phyloP scores from a whole-genome alignment of 1,140 invertebrate species.

The Euura lappo region DNA sequence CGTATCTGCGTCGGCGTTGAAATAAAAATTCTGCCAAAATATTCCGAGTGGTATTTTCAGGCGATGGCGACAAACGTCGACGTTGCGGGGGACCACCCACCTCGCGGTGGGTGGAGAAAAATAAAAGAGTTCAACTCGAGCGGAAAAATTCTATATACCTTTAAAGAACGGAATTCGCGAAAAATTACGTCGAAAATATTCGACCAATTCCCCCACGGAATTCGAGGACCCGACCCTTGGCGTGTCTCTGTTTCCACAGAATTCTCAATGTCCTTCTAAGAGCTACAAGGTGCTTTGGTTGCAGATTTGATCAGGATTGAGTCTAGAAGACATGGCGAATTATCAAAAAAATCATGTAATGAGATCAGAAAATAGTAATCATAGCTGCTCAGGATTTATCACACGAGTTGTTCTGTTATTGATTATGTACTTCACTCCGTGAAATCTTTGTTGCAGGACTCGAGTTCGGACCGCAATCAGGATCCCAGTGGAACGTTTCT shows the following conservation, averaged over 20 bases:
- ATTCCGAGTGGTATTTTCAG: background rate
- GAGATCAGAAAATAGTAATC: too few relatives aligned
- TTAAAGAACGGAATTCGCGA: background rate
- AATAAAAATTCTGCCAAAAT: background rate
- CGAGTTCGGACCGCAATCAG: background rate
- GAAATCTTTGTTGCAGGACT: background rate
- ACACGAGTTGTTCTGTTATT: too few relatives aligned
- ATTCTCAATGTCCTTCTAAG: too few relatives aligned
- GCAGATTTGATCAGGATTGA: too few relatives aligned
- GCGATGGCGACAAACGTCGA: background rate
- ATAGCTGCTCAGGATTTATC: too few relatives aligned
- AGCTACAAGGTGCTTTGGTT: too few relatives aligned
- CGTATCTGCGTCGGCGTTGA: background rate
- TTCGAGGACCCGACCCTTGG: background rate
- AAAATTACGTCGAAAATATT: slow-evolving; percentile 1
- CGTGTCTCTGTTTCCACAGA: too few relatives aligned
- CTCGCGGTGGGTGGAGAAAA: too few relatives aligned
- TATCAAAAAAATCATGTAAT: too few relatives aligned
- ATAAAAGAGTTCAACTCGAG: background rate
- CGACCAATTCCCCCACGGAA: background rate
- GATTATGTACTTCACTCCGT: background rate
- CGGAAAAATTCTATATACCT: background rate
- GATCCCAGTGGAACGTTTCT: background rate
- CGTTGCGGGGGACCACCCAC: background rate
- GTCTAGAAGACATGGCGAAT: too few relatives aligned